phyloP scores from a whole-genome alignment of 2,113 vertebrate species.

The Clarias magur region DNA sequence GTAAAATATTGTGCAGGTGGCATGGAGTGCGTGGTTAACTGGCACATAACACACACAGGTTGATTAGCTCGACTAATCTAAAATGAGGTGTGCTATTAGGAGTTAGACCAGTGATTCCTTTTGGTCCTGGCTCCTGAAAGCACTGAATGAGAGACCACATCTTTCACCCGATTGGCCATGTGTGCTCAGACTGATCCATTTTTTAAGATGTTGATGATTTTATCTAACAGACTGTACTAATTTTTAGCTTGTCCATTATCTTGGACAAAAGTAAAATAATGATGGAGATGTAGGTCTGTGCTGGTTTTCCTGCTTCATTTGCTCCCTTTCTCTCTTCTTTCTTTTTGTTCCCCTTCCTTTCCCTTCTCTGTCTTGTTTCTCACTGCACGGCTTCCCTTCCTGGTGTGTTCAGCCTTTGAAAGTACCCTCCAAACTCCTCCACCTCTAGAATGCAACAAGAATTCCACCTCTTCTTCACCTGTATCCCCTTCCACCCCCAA shows the following conservation, averaged over 20 bases:
- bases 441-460: slow-evolving; percentile 84
- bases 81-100: slow-evolving; percentile 32
- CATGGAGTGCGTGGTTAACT: slow-evolving; percentile 45
- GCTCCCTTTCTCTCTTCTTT: slow-evolving; percentile 84
- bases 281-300: slow-evolving; percentile 76
- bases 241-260: slow-evolving; percentile 64
- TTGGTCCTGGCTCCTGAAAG: slow-evolving; percentile 32
- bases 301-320: slow-evolving; percentile 89
- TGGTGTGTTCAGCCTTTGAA: slow-evolving; percentile 86
- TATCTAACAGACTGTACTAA: slow-evolving; percentile 79
- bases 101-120: slow-evolving; percentile 7
- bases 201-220: slow-evolving; percentile 22
- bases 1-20: neutral
- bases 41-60: slow-evolving; percentile 10
- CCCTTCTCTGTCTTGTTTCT: slow-evolving; percentile 73
- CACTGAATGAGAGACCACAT: slow-evolving; percentile 30
- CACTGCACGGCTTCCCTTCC: slow-evolving; percentile 68
- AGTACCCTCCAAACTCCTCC: slow-evolving; percentile 86
- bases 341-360: slow-evolving; percentile 71
- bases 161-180: slow-evolving; percentile 13
- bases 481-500: slow-evolving; percentile 79
- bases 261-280: slow-evolving; percentile 46
- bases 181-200: slow-evolving; percentile 27
- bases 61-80: slow-evolving; percentile 32
- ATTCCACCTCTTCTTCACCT: slow-evolving; percentile 77